These are phyloP conservation scores for Cynopterus sphinx DNA, from an alignment of 2,797 vertebrate species.

Conservation along the genomic window DNA sequence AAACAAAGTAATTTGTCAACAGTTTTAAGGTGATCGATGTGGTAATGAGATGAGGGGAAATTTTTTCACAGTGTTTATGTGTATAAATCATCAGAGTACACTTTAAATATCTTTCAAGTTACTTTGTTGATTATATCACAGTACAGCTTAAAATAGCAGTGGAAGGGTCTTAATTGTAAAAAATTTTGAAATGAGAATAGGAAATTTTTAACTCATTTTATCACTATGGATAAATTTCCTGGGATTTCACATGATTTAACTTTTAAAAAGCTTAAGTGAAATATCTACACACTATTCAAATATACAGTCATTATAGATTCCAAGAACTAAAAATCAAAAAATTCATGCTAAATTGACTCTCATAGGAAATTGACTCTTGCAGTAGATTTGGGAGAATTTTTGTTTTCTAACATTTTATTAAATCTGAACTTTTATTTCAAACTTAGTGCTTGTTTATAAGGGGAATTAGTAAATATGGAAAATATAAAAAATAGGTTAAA, in stretches of 20 bases:
- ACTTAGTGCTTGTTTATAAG: neutral
- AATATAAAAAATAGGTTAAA: neutral
- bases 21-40: slow-evolving; percentile 20
- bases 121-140: neutral
- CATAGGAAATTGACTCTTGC: slow-evolving; percentile 68
- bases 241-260: neutral
- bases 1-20: neutral
- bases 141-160: neutral
- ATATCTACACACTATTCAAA: slow-evolving; percentile 41
- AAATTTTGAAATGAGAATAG: neutral
- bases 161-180: neutral
- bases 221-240: neutral
- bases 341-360: slow-evolving; percentile 68
- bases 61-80: neutral
- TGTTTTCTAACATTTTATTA: neutral
- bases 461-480: neutral
- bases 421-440: neutral
- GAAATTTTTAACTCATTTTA: neutral
- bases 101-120: neutral
- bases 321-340: slow-evolving; percentile 51
- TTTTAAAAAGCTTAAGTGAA: slow-evolving; percentile 5
- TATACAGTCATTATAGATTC: slow-evolving; percentile 33
- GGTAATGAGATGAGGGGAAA: neutral
- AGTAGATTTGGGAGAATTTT: slow-evolving; percentile 51
- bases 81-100: neutral